Evolutionary conservation across 2,888 invertebrate species (phyloP), one percentile per base, ranked within the genome.

Genomic region (Pyrochroa serraticornis): DNA sequence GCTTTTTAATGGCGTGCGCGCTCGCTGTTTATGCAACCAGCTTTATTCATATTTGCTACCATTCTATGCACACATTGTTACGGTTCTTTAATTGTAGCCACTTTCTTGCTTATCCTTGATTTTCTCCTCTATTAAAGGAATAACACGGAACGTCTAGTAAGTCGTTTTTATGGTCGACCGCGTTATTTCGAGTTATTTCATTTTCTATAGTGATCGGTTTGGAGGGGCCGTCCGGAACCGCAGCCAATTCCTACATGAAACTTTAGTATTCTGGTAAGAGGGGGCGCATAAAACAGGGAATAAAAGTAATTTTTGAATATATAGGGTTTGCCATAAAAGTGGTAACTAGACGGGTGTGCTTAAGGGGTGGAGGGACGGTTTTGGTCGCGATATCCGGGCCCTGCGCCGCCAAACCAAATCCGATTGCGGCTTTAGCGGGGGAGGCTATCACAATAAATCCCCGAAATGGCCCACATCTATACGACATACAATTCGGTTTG

Each of bases 381-480:
- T 57, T 62, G 57, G 65, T 53, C 43, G 64, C 60, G 57, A 54
- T 64, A 62, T 65, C 61, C 55, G 51, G 51, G 49, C 42, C 50
- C 48, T 48, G 58, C 49, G 64, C 54, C 50, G 58, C 54, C 58
- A 58, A 70, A 71, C 72, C 69, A 71, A 74, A 75, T 75, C 75
- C 73, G 77, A 76, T 77, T 75, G 75, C 71, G 77, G 75, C 73
- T 75, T 75, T 72, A 73, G 72, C 71, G 71, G 72, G 22, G 69
- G 71, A 74, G 72, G 75, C 75, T 74, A 76, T 77, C 75, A 75
- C 75, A 71, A 75, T 77, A 76, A 76, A 76, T 75, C 74, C 72
- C 67, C 65, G 68, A 69, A 74, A 75, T 73, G 73, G 74, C 69
- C 73, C 74, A 71, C 74, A 73, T 75, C 72, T 71, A 74, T 60